Percentiles rank a stretch among this genome's conserved stretches.
phyloP scores from a whole-genome alignment of 2,113 vertebrate species.

The Campylorhamphus procurvoides region DNA sequence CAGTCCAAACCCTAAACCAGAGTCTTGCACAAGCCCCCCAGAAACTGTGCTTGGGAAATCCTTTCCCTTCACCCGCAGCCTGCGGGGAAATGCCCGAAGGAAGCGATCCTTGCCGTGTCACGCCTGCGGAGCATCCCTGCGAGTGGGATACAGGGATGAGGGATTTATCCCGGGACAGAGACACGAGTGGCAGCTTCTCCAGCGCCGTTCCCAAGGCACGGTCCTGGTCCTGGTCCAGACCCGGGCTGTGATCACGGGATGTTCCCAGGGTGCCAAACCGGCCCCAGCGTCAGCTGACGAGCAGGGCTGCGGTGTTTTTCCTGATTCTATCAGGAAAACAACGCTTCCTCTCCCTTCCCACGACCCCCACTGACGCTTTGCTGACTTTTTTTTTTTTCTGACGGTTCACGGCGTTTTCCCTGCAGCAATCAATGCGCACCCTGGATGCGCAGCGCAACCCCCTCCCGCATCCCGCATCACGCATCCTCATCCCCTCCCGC shows the following conservation, averaged over 20 bases:
- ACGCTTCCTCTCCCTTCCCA: background rate
- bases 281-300: background rate
- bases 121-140: background rate
- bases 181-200: fast-evolving
- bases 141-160: fast-evolving
- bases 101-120: background rate
- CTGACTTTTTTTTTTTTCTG: fast-evolving
- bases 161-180: fast-evolving
- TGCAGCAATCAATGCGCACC: background rate
- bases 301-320: background rate
- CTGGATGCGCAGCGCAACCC: background rate
- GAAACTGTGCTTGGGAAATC: fast-evolving
- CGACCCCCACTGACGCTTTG: background rate
- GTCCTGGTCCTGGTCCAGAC: fast-evolving
- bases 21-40: background rate
- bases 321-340: background rate
- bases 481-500: background rate
- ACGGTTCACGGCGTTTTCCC: background rate
- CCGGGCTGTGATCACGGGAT: background rate
- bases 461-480: background rate
- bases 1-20: background rate
- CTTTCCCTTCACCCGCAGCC: background rate
- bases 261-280: background rate
- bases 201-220: background rate
- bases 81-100: background rate